phyloP scores from a whole-genome alignment of 1,140 invertebrate genomes.

The Euura lappo region DNA sequence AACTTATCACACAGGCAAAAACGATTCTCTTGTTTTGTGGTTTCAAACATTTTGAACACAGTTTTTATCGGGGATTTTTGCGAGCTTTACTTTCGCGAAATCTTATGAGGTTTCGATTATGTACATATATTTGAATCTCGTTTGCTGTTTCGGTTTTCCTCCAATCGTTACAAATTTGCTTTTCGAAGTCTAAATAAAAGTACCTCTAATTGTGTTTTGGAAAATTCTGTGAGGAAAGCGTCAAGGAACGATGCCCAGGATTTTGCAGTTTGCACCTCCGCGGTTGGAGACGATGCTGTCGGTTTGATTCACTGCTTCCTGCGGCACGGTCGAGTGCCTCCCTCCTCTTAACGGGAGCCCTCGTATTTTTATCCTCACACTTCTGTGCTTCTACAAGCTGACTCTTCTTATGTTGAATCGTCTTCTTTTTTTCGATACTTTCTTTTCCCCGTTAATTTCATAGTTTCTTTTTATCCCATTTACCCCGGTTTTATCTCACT shows the following conservation, averaged over 20 bases:
- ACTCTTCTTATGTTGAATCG: background rate
- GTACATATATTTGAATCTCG: no score
- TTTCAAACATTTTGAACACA: no score
- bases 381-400: background rate
- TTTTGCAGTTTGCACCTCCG: constrained; percentile 6
- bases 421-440: background rate
- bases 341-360: constrained; percentile 2
- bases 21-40: no score
- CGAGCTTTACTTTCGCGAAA: no score
- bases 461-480: background rate
- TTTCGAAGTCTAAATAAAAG: no score
- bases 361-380: constrained; percentile 1
- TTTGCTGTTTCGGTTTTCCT: no score
- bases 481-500: background rate
- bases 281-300: background rate
- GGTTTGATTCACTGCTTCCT: constrained; percentile 4
- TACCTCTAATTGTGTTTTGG: no score
- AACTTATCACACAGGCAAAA: no score
- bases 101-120: no score
- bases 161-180: no score
- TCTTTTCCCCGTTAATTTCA: background rate
- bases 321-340: background rate
- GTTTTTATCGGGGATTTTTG: no score
- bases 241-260: background rate
- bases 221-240: background rate